Conservation (phyloP, 2,113 vertebrate genomes). For the Pogona vitticeps region DNA sequence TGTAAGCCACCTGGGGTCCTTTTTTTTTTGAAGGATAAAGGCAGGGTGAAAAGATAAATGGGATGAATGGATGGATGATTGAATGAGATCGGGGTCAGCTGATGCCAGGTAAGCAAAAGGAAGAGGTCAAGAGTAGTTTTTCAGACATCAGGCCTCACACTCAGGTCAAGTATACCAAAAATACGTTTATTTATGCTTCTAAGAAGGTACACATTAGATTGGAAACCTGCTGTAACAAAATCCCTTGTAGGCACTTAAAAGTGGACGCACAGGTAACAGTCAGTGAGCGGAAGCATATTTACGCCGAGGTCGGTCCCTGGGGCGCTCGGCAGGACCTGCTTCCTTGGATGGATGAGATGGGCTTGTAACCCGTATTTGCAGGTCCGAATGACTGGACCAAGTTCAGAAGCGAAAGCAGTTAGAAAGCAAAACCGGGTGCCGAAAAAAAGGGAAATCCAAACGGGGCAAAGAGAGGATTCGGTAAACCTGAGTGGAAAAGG, state of each 20-base stretch:
- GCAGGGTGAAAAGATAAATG: too few species aligned
- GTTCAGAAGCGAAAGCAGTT: not conserved
- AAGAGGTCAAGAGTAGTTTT: too few species aligned
- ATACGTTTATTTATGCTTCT: slow-evolving; percentile 22
- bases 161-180: not conserved
- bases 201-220: not conserved
- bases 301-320: too few species aligned
- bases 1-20: too few species aligned
- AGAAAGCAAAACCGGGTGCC: not conserved
- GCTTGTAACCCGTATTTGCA: too few species aligned
- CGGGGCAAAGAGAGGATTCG: not conserved
- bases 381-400: too few species aligned
- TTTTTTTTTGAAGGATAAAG: too few species aligned
- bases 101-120: not conserved
- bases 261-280: not conserved
- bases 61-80: too few species aligned
- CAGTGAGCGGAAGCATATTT: not conserved
- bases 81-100: too few species aligned
- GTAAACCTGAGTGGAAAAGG: not conserved
- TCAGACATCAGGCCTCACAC: not conserved
- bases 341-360: too few species aligned
- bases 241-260: slow-evolving; percentile 15
- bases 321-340: not conserved
- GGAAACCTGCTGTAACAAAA: not conserved
- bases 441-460: not conserved